Evolutionary conservation across 2,888 invertebrate species (phyloP), one percentile per base, ranked within the genome.

Genomic region (Amiota minor): DNA sequence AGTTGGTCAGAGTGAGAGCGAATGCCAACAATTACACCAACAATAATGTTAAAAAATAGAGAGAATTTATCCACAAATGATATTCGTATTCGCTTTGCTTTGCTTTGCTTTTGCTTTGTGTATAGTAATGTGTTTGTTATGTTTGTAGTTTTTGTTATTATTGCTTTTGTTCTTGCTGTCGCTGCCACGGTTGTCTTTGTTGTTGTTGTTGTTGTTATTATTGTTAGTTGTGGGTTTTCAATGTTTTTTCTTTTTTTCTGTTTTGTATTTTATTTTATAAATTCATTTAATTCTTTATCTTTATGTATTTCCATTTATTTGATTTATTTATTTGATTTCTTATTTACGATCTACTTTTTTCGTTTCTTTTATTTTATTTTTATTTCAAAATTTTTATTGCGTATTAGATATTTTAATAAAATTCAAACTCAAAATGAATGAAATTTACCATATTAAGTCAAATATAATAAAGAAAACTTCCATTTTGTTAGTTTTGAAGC

Each of bases 61-160:
- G 18, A 18, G 23, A 18, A 59, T 20, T 12, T 59, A 59, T 59
- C 59, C 23, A 59, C 23, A 59, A 59, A 59, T 59, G 59, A 59
- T 59, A 59, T 59, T 59, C 59, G 59, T 59, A 59, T 59, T 59
- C 12, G 59, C 20, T 18, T 20, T 68, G 50, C 10, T 20, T 16
- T 62, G 3, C 35, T 35, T 64, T 64, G 46, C 23, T 16, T 16
- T 50, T 55, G 16, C 18, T 53, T 56, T 70, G 70, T 56, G 16
- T 55, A 16, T 70, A 18, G 35, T 35, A 35, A 35, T 35, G 35
- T 35, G 35, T 35, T 56, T 56, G 69, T 16, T 78, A 82, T 80
- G 76, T 79, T 73, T 82, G 80, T 86, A 78, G 79, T 77, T 83
- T 83, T 83, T 59, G 73, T 53, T 76, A 70, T 74, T 73, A 45